Conservation (phyloP, 2,888 invertebrate genomes). For the Coelopa pilipes region DNA sequence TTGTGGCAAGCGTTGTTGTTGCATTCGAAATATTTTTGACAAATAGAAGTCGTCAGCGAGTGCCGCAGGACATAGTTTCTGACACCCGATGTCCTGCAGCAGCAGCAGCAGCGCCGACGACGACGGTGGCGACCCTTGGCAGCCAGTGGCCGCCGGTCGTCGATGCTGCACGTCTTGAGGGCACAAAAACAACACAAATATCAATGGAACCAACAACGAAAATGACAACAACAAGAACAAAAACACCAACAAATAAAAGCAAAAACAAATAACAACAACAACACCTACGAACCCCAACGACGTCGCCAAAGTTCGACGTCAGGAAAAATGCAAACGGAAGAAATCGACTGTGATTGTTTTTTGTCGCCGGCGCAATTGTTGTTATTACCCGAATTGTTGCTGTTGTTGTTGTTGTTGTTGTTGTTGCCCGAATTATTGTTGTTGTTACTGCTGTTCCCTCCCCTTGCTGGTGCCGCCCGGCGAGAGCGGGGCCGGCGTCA, state of each 20-base stretch:
- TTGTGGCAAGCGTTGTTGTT: conserved; percentile 8
- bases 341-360: neutral
- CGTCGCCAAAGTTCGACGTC: neutral
- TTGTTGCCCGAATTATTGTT: too few relatives aligned
- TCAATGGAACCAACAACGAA: too few relatives aligned
- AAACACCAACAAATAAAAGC: too few relatives aligned
- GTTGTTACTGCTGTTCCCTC: too few relatives aligned
- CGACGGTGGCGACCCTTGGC: neutral
- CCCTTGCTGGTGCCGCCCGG: neutral
- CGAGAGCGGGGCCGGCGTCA: neutral
- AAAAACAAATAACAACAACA: neutral
- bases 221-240: too few relatives aligned
- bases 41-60: conserved; percentile 29
- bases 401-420: too few relatives aligned
- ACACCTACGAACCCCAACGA: neutral
- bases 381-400: too few relatives aligned
- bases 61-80: conserved; percentile 14
- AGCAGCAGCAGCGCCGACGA: conserved; percentile 4
- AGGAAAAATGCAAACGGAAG: too few relatives aligned
- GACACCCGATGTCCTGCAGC: conserved; percentile 11
- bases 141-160: neutral
- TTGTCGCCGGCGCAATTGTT: neutral
- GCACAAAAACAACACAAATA: neutral
- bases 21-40: conserved; percentile 11
- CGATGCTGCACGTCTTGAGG: too few relatives aligned